Evolutionary conservation across 2,113 vertebrate genomes (phyloP).

Genomic region (Chaetura pelagica): DNA sequence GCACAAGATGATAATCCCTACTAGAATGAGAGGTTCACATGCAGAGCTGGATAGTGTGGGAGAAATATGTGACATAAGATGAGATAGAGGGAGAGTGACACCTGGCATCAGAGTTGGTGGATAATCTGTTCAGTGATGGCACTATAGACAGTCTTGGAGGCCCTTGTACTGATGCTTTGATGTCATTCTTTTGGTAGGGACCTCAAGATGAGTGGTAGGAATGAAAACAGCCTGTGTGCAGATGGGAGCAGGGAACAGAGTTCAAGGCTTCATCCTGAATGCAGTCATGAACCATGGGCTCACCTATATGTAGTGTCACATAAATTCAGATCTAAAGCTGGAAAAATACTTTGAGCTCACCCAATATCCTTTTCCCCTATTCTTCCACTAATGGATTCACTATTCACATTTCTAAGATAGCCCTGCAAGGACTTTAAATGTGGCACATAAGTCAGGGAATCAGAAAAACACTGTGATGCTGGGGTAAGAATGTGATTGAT

Average conservation of each 20-base stretch:
- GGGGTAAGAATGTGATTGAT: not conserved
- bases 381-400: not conserved
- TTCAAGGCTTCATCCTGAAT: not conserved
- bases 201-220: not conserved
- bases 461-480: not conserved
- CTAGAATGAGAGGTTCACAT: not conserved
- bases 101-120: not conserved
- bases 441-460: not conserved
- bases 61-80: not conserved
- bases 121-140: not conserved
- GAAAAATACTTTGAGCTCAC: not conserved
- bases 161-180: not conserved
- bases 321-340: not conserved
- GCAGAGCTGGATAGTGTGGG: not conserved
- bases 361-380: not conserved
- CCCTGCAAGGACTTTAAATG: not conserved
- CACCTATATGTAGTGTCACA: not conserved
- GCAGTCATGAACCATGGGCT: not conserved
- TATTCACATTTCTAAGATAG: not conserved
- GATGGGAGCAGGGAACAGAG: not conserved
- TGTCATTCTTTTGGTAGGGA: not conserved
- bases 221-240: not conserved
- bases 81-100: rapidly evolving
- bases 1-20: not conserved
- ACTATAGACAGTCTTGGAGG: not conserved